Base-by-base conservation (phyloP, 2,888 invertebrate genomes). In the Spisula solida region DNA sequence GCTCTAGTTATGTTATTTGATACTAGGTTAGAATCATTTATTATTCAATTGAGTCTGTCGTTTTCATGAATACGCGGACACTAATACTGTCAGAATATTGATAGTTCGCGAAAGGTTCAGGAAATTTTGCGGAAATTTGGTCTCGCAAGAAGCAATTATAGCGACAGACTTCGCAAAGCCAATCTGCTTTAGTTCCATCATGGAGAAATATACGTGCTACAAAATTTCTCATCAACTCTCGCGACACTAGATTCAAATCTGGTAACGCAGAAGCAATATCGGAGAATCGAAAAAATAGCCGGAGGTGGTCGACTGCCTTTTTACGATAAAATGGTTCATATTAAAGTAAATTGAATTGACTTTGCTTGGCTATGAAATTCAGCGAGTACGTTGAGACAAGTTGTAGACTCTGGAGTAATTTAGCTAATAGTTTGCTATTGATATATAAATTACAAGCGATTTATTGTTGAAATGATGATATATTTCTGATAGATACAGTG, bases 231-330 rank as follows among this genome's bases (percentile, higher is more conserved):
- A 87, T 88, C 81, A 86, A 48, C 47, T 84, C 80, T 55, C 60
- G 25, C 41, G 88, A 84, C 80, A 75, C 75, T 75, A 75, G 66
- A 83, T 81, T 86, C 66, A 81, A 78, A 84, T 81, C 80, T 81
- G 86, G 81, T 88, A 84, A 81, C 87, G 78, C 60, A 86, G 70
- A 86, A 88, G 90, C 56, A 85, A 90, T 90, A 88, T 90, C 85
- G 88, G 86, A 66, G 86, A 88, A 88, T 88, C 86, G 81, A 78
- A 88, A 90, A 90, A 88, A 90, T 88, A 90, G 90, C 90, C 90
- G 6, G 75, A 4, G 85, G 90, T 31, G 25, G 80, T 34, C 56
- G 66, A 48, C 84, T 86, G 88, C 84, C 88, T 86, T 81, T 86
- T 86, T 84, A 84, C 88, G 88, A 86, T 90, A 78, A 88, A 90